Evolutionary conservation across 2,888 invertebrate species (phyloP).

Genomic region (Ichneumoninae sp.): DNA sequence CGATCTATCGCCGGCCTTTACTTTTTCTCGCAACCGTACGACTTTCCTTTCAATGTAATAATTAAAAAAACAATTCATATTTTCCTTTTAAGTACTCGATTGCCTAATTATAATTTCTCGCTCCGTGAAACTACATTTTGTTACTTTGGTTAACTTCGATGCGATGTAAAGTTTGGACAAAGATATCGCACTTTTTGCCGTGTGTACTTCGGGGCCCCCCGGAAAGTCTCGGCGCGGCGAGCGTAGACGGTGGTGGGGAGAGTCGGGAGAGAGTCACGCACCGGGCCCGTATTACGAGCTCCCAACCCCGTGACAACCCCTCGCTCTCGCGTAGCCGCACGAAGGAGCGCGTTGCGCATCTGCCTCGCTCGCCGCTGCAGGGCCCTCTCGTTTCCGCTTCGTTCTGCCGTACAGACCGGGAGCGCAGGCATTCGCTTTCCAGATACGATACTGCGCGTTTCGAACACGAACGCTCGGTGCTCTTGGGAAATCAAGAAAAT

Average conservation of each 20-base stretch:
- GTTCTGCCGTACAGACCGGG: neutral
- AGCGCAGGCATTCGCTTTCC: constrained; percentile 43
- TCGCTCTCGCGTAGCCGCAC: constrained; percentile 71
- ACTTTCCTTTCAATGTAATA: neutral
- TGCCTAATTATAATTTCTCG: constrained; percentile 1
- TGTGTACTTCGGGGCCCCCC: constrained; percentile 17
- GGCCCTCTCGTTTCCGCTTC: constrained; percentile 46
- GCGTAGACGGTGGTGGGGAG: constrained; percentile 12
- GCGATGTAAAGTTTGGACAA: neutral
- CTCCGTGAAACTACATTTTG: neutral
- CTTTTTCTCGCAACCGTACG: no score
- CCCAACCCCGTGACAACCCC: constrained; percentile 80
- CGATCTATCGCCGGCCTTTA: no score
- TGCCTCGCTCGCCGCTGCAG: constrained; percentile 59
- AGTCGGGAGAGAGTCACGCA: constrained; percentile 67
- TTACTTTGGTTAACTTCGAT: neutral
- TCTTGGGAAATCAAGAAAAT: constrained; percentile 14
- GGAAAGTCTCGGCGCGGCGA: constrained; percentile 45
- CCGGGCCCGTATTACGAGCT: constrained; percentile 78
- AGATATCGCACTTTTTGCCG: neutral
- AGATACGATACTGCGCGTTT: constrained; percentile 52
- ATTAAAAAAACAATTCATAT: no score
- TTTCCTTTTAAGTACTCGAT: neutral
- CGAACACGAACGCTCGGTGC: constrained; percentile 12
- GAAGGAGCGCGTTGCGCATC: constrained; percentile 64